Conservation (phyloP, 2,113 vertebrate genomes). For the Abramis brama region DNA sequence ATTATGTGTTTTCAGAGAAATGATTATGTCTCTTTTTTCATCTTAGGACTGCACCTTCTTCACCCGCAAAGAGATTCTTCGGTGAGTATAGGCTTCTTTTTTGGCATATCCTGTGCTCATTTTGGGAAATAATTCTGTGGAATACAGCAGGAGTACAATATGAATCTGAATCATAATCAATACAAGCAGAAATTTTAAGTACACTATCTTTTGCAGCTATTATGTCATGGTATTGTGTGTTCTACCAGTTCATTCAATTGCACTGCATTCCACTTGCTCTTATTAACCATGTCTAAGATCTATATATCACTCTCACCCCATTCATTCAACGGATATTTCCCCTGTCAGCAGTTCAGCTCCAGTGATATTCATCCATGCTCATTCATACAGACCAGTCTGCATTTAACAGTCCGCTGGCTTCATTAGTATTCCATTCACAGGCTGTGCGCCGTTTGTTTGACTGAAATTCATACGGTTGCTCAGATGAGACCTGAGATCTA, state of each 20-base stretch:
- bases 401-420: constrained; percentile 28
- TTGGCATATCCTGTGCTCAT: not conserved
- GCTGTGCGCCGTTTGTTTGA: constrained; percentile 5
- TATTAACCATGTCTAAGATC: not conserved
- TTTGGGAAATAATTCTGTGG: not conserved
- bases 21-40: constrained; percentile 50
- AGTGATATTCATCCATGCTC: constrained; percentile 37
- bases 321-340: constrained; percentile 25
- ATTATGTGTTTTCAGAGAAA: not conserved
- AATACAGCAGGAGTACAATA: not conserved
- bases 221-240: not conserved
- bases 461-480: constrained; percentile 19
- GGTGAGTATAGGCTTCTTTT: constrained; percentile 78
- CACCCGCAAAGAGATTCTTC: constrained; percentile 96
- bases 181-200: not conserved
- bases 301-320: constrained; percentile 29
- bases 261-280: constrained; percentile 1
- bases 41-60: constrained; percentile 96
- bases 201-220: not conserved
- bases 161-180: not conserved
- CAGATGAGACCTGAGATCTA: constrained; percentile 2
- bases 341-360: constrained; percentile 28
- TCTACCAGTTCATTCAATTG: not conserved
- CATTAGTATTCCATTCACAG: constrained; percentile 42
- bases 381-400: constrained; percentile 18